A percentile compares a stretch with the other conserved stretches of the same genome.
phyloP scores from a whole-genome alignment of 2,113 vertebrate genomes.

The Lates calcarifer region DNA sequence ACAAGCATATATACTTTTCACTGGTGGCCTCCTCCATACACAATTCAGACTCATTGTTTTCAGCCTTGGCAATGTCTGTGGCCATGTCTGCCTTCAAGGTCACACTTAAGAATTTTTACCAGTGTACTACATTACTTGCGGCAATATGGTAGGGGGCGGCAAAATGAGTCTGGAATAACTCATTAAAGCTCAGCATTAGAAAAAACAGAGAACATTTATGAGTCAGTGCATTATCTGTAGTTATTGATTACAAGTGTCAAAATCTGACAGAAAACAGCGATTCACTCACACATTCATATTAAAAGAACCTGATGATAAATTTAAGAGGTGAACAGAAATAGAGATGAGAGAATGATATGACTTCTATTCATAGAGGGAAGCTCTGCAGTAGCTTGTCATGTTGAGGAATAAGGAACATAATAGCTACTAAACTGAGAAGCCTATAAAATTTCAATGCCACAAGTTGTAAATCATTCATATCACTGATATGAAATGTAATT shows the following conservation, averaged over 20 bases:
- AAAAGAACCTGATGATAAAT: constrained; percentile 65
- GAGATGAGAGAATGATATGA: constrained; percentile 64
- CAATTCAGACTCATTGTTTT: constrained; percentile 28
- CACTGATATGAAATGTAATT: constrained; percentile 52
- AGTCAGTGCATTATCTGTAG: constrained; percentile 31
- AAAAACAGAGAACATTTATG: constrained; percentile 42
- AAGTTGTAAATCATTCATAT: constrained; percentile 69
- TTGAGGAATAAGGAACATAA: constrained; percentile 69
- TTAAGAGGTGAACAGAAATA: constrained; percentile 72
- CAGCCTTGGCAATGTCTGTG: constrained; percentile 23
- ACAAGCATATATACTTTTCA: constrained; percentile 15
- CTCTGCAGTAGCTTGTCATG: constrained; percentile 51
- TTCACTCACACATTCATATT: constrained; percentile 53
- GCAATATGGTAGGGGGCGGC: neutral
- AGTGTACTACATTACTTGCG: neutral
- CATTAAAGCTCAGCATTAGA: constrained; percentile 18
- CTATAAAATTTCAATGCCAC: constrained; percentile 40
- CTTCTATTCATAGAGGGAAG: constrained; percentile 67
- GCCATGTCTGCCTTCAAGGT: neutral
- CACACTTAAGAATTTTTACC: neutral
- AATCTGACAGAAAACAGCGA: constrained; percentile 44
- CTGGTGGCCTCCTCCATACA: constrained; percentile 17
- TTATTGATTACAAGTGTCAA: constrained; percentile 70
- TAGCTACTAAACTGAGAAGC: constrained; percentile 65
- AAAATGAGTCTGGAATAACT: constrained; percentile 22